phyloP scores from a whole-genome alignment of 2,888 invertebrate genomes.

The Limnephilus lunatus region DNA sequence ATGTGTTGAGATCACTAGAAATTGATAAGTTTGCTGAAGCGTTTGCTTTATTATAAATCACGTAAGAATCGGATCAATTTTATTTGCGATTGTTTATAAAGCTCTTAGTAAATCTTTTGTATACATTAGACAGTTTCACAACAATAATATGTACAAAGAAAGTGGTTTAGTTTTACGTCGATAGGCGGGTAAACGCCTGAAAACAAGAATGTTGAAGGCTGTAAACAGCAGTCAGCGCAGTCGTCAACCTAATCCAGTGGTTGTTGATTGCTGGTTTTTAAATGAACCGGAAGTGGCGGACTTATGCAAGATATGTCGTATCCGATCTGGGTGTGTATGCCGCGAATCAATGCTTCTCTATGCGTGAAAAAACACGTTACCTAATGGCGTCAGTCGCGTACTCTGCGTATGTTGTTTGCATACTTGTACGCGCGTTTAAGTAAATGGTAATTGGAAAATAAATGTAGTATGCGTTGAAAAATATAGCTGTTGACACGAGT shows the following conservation, averaged over 20 bases:
- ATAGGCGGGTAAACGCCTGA: background rate
- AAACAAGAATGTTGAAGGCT: slow-evolving; percentile 28
- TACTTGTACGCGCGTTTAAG: background rate
- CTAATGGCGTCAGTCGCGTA: background rate
- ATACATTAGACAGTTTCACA: background rate
- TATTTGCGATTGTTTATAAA: too few species aligned
- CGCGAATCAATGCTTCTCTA: background rate
- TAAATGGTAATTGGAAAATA: background rate
- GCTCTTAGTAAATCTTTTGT: background rate
- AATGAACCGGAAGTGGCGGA: slow-evolving; percentile 6
- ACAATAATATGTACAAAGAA: slow-evolving; percentile 16
- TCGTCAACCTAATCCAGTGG: slow-evolving; percentile 33
- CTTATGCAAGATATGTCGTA: slow-evolving; percentile 25
- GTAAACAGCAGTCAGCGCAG: background rate
- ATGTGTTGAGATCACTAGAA: too few species aligned
- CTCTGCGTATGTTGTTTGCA: background rate
- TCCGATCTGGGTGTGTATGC: slow-evolving; percentile 24
- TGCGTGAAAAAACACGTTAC: slow-evolving; percentile 10
- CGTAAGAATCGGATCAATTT: too few species aligned
- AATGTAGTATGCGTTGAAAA: background rate
- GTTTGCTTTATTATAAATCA: too few species aligned
- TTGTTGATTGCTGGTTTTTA: background rate
- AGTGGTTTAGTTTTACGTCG: background rate
- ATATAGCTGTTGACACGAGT: background rate
- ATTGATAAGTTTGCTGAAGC: too few species aligned